These are phyloP conservation scores for Rousettus madagascariensis DNA, from an alignment of 2,797 vertebrate species.

Conservation along the genomic window DNA sequence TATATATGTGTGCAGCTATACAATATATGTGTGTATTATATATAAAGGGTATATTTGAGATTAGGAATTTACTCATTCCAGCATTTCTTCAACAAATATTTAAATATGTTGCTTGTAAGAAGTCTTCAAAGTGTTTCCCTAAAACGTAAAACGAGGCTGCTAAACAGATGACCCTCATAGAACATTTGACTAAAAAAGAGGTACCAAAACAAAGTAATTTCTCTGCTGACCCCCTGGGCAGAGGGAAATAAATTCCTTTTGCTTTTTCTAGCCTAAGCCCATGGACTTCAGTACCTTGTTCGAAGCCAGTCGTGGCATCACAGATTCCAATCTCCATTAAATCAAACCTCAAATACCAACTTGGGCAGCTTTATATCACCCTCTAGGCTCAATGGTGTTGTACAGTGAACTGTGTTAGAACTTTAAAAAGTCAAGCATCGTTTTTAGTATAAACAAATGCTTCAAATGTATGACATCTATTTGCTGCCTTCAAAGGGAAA, in stretches of 20 bases:
- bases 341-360: slow-evolving; percentile 61
- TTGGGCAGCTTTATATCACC: slow-evolving; percentile 49
- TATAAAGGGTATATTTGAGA: not conserved
- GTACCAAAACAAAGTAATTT: not conserved
- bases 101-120: not conserved
- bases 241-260: not conserved
- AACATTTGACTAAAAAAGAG: not conserved
- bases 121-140: not conserved
- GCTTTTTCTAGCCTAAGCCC: not conserved
- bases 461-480: slow-evolving; percentile 73
- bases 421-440: slow-evolving; percentile 55
- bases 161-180: not conserved
- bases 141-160: not conserved
- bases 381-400: slow-evolving; percentile 49
- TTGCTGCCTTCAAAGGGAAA: slow-evolving; percentile 76
- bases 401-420: slow-evolving; percentile 58
- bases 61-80: not conserved
- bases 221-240: not conserved
- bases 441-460: slow-evolving; percentile 73
- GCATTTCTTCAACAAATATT: slow-evolving; percentile 14
- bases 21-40: not conserved
- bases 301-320: not conserved
- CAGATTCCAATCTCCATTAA: slow-evolving; percentile 44
- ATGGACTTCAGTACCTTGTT: slow-evolving; percentile 29
- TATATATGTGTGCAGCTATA: not conserved